Conservation (phyloP, 2,113 vertebrate species). For the Upupa epops region DNA sequence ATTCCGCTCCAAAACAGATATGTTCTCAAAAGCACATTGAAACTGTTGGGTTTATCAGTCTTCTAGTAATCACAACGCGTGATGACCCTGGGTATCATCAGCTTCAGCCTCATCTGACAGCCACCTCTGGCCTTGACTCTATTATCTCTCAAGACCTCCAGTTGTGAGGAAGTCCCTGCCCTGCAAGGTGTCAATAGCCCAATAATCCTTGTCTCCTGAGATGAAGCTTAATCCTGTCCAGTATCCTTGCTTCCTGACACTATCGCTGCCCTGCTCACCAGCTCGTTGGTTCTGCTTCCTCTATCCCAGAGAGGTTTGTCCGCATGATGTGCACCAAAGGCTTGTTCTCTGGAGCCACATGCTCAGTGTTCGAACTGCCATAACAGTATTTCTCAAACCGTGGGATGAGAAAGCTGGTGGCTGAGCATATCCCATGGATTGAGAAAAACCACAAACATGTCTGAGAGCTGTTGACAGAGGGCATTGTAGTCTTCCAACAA, state of each 20-base stretch:
- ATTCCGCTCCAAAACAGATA: neutral
- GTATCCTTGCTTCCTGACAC: neutral
- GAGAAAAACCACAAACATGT: neutral
- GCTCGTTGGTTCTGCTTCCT: neutral
- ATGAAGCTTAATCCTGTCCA: neutral
- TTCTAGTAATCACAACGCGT: neutral
- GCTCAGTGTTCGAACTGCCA: accelerated
- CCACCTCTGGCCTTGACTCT: neutral
- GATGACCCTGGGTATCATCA: neutral
- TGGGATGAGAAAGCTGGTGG: neutral
- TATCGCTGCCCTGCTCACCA: neutral
- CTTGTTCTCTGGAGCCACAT: neutral
- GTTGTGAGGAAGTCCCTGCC: neutral
- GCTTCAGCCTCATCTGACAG: neutral
- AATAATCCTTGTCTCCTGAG: neutral
- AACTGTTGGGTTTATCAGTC: neutral
- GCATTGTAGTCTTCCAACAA: neutral
- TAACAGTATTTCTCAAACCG: neutral
- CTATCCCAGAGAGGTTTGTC: neutral
- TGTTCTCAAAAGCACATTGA: neutral
- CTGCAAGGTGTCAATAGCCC: neutral
- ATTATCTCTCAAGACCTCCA: neutral
- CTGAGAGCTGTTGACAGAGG: neutral
- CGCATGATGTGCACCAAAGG: accelerated
- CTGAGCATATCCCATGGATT: neutral